A percentile compares a stretch with the other conserved stretches of the same genome.
Conservation (phyloP, 2,797 vertebrate genomes). For the Avahi laniger region DNA sequence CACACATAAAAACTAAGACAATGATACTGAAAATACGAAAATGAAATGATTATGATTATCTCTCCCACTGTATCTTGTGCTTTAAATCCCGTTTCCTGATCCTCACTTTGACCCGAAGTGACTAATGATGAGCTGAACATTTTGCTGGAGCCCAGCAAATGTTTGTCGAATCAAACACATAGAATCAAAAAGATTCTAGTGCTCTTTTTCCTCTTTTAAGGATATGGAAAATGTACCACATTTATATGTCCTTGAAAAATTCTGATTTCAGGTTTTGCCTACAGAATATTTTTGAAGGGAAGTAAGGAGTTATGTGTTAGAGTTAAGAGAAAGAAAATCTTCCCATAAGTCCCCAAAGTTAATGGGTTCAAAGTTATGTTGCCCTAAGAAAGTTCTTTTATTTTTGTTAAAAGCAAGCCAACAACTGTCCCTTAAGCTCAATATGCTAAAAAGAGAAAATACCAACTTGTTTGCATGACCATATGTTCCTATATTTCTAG, state of each 20-base stretch:
- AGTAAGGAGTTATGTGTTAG: background rate
- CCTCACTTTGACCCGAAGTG: background rate
- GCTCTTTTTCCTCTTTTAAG: background rate
- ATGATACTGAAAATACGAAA: background rate
- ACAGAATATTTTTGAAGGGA: background rate
- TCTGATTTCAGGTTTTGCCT: background rate
- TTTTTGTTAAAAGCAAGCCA: slow-evolving; percentile 37
- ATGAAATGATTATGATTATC: background rate
- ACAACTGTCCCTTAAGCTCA: slow-evolving; percentile 31
- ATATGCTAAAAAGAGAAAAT: slow-evolving; percentile 8
- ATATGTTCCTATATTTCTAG: slow-evolving; percentile 52
- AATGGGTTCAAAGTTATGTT: background rate
- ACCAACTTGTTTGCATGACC: slow-evolving; percentile 7
- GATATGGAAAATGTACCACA: background rate
- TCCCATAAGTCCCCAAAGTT: background rate
- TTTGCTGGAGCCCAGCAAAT: background rate
- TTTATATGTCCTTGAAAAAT: background rate
- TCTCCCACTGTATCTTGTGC: background rate
- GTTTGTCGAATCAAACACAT: background rate
- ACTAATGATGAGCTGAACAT: background rate
- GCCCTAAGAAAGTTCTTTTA: background rate
- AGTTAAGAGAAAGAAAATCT: background rate
- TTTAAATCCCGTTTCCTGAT: background rate
- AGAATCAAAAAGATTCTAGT: background rate
- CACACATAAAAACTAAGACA: background rate